phyloP scores from a whole-genome alignment of 2,797 vertebrate species.

The Aphelocoma californica region DNA sequence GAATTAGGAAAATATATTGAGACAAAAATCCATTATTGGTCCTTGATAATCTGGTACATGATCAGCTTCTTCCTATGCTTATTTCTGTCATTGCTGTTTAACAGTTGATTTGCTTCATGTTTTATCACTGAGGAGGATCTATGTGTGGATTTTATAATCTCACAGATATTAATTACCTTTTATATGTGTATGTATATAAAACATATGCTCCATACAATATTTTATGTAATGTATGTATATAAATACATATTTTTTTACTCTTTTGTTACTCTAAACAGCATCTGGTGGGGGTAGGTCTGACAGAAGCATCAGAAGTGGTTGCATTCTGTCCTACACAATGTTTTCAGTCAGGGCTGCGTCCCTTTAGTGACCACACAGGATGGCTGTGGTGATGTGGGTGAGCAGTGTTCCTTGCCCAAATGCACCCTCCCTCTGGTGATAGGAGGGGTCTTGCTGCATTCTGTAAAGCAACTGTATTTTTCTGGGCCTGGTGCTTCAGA shows the following conservation, averaged over 20 bases:
- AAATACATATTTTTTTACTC: not conserved
- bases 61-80: not conserved
- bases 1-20: not conserved
- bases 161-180: not conserved
- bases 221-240: not conserved
- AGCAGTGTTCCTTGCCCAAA: not conserved
- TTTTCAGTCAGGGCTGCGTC: not conserved
- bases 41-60: not conserved
- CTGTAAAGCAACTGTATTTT: not conserved
- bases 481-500: not conserved
- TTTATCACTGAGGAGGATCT: not conserved
- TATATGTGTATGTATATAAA: not conserved
- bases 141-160: not conserved
- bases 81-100: not conserved
- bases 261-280: not conserved
- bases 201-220: not conserved
- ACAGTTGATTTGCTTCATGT: not conserved
- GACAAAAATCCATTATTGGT: not conserved
- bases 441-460: not conserved
- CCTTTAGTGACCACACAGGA: not conserved
- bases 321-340: fast-evolving
- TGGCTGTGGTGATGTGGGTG: not conserved
- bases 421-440: not conserved
- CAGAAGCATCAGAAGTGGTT: not conserved
- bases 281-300: not conserved